Evolutionary conservation across 2,797 vertebrate species (phyloP).

Genomic region (Oryzias sinensis): DNA sequence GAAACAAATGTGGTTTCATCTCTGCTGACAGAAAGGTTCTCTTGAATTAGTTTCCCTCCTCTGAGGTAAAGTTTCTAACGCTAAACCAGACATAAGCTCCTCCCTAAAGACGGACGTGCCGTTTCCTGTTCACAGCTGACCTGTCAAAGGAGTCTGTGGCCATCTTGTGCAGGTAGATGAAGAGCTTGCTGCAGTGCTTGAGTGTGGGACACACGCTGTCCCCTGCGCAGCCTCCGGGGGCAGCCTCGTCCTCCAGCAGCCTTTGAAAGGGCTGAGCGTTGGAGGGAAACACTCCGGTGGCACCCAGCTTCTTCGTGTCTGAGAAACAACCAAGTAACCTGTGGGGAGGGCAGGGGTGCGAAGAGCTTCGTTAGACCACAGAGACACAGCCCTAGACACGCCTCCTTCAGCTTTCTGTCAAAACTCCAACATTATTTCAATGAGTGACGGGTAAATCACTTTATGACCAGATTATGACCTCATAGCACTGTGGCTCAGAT

Average conservation of each 20-base stretch:
- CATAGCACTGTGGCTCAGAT: no score
- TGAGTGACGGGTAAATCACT: no score
- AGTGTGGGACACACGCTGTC: slow-evolving; percentile 90
- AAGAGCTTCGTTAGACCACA: neutral
- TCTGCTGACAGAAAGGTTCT: no score
- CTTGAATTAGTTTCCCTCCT: no score
- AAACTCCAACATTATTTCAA: no score
- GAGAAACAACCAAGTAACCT: slow-evolving; percentile 96
- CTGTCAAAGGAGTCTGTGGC: slow-evolving; percentile 98
- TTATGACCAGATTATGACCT: no score
- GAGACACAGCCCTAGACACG: neutral
- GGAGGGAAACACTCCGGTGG: slow-evolving; percentile 85
- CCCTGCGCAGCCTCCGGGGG: slow-evolving; percentile 59
- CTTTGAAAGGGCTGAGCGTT: slow-evolving; percentile 94
- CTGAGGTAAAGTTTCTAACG: no score
- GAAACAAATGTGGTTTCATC: no score
- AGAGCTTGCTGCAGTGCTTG: slow-evolving; percentile 95
- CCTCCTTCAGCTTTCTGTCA: no score
- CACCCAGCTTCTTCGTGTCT: slow-evolving; percentile 88
- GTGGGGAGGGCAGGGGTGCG: no score
- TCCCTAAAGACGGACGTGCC: no score
- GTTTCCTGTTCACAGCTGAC: slow-evolving; percentile 64
- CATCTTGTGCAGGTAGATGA: slow-evolving; percentile 98
- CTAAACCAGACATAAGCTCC: no score
- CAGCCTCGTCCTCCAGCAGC: slow-evolving; percentile 89